phyloP scores from a whole-genome alignment of 2,113 vertebrate species.

The Podarcis cretensis region DNA sequence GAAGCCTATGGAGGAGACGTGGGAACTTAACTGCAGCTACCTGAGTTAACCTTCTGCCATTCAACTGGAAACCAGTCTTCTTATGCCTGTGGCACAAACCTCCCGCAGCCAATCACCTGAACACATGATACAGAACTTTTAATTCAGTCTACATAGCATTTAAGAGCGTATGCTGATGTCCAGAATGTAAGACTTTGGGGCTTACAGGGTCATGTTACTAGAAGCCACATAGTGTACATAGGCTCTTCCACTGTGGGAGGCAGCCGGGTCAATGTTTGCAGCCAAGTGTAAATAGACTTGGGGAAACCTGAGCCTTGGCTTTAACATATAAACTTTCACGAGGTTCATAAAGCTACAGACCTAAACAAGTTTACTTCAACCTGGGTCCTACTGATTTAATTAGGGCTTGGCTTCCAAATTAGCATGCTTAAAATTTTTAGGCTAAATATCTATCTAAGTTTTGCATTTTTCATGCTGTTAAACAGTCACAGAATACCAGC shows the following conservation, averaged over 20 bases:
- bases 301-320: background rate
- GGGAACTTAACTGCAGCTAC: background rate
- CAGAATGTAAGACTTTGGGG: background rate
- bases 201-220: background rate
- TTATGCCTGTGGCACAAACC: background rate
- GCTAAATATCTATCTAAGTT: background rate
- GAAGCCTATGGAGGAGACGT: background rate
- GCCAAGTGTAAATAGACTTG: background rate
- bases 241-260: background rate
- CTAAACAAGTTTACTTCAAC: background rate
- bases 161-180: background rate
- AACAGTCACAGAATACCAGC: background rate
- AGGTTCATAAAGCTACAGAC: background rate
- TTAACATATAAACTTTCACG: background rate
- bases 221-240: background rate
- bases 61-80: background rate
- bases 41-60: background rate
- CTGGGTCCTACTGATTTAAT: background rate
- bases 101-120: background rate
- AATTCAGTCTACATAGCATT: background rate
- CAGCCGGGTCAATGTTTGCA: rapidly evolving
- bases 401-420: background rate
- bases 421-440: background rate
- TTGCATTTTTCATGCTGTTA: background rate
- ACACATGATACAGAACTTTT: constrained; percentile 28